Conservation (phyloP, 2,797 vertebrate species). For the Notolepis coatsorum region DNA sequence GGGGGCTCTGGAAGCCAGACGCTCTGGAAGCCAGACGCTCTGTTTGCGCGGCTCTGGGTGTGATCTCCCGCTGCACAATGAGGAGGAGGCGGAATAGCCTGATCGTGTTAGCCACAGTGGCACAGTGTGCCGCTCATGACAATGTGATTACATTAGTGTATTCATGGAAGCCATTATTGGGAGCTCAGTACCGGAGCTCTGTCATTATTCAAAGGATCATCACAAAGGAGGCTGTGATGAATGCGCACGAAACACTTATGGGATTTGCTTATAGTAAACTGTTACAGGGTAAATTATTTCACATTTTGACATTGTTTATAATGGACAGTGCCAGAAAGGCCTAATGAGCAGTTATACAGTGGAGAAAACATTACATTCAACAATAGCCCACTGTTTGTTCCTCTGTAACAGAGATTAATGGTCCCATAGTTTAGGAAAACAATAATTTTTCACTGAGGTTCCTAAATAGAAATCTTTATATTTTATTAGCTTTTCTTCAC, state of each 20-base stretch:
- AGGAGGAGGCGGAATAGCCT: background rate
- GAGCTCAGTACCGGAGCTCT: background rate
- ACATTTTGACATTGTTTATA: background rate
- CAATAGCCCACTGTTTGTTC: background rate
- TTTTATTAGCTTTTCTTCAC: too few relatives aligned
- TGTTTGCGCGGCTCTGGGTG: slow-evolving; percentile 3
- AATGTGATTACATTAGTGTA: slow-evolving; percentile 5
- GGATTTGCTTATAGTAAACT: slow-evolving; percentile 25
- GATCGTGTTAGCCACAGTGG: background rate
- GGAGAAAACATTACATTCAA: background rate
- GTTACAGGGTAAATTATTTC: background rate
- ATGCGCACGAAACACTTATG: slow-evolving; percentile 19
- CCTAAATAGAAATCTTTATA: too few relatives aligned
- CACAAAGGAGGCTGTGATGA: background rate
- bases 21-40: background rate
- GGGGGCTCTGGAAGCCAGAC: background rate
- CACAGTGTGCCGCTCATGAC: background rate
- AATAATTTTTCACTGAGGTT: slow-evolving; percentile 3
- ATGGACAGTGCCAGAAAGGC: background rate
- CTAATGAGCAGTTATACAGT: background rate
- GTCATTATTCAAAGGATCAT: background rate
- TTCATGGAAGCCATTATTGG: slow-evolving; percentile 9
- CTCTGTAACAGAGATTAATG: background rate
- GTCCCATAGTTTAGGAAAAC: background rate
- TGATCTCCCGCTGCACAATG: background rate